phyloP scores from a whole-genome alignment of 1,140 invertebrate genomes.

The Plodia interpunctella region DNA sequence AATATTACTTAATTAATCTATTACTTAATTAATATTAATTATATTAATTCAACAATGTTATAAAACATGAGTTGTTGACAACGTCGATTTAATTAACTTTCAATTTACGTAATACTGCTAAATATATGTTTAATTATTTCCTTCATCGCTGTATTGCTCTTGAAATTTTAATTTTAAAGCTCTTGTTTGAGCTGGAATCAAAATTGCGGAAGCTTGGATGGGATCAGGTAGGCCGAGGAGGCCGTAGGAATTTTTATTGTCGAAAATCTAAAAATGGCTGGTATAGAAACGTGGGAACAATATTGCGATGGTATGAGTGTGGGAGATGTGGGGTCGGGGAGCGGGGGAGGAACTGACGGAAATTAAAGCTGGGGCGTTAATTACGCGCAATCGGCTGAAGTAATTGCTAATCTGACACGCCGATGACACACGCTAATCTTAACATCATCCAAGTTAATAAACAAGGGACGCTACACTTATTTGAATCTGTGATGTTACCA shows the following conservation, averaged over 20 bases:
- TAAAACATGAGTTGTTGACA: too few species aligned
- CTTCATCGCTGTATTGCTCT: background rate
- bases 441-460: slow-evolving; percentile 11
- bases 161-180: background rate
- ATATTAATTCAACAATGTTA: too few species aligned
- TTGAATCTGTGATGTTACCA: too few species aligned
- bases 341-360: slow-evolving; percentile 29
- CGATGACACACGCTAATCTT: slow-evolving; percentile 24
- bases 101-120: background rate
- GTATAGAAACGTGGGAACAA: background rate
- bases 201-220: background rate
- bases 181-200: background rate
- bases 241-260: background rate
- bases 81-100: background rate
- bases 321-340: background rate
- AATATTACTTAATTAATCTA: too few species aligned
- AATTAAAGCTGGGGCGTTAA: slow-evolving; percentile 39
- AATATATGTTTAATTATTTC: background rate
- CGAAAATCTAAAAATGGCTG: background rate
- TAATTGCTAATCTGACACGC: slow-evolving; percentile 39
- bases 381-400: slow-evolving; percentile 38
- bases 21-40: too few species aligned
- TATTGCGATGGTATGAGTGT: background rate
- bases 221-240: background rate
- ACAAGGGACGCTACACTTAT: background rate